Conservation (phyloP, 2,113 vertebrate species). For the Rynchops niger region DNA sequence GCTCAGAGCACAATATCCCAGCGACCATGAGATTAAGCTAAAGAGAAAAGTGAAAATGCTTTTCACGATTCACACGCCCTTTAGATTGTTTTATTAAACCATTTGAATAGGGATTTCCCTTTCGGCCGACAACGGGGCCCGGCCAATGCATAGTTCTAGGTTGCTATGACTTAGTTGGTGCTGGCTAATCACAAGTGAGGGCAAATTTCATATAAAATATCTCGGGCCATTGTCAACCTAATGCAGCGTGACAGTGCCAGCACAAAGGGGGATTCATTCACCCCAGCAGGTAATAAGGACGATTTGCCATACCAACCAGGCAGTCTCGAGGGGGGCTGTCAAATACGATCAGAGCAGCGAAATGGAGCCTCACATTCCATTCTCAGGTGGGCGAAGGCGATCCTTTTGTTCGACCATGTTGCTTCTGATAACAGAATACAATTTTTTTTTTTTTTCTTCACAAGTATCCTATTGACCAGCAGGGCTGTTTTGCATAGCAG, state of each 20-base stretch:
- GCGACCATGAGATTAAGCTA: slow-evolving; percentile 97
- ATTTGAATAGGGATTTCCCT: slow-evolving; percentile 97
- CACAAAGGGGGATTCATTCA: slow-evolving; percentile 95
- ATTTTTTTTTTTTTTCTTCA: not conserved
- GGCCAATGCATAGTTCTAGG: slow-evolving; percentile 94
- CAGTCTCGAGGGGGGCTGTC: slow-evolving; percentile 76
- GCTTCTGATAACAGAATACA: slow-evolving; percentile 72
- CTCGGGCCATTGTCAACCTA: slow-evolving; percentile 90
- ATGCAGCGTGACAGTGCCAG: slow-evolving; percentile 91
- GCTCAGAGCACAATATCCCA: slow-evolving; percentile 94
- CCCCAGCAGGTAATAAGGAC: slow-evolving; percentile 95
- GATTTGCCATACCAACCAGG: slow-evolving; percentile 84
- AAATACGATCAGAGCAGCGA: slow-evolving; percentile 73
- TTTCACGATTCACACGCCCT: slow-evolving; percentile 99
- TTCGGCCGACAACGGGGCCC: slow-evolving; percentile 88
- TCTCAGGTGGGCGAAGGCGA: slow-evolving; percentile 79
- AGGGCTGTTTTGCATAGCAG: not conserved
- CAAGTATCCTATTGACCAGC: not conserved
- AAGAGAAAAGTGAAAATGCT: slow-evolving; percentile 95
- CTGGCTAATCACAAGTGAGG: slow-evolving; percentile 96
- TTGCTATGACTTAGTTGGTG: slow-evolving; percentile 99
- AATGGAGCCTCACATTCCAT: slow-evolving; percentile 76
- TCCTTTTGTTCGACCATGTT: slow-evolving; percentile 67
- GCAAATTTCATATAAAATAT: slow-evolving; percentile 99
- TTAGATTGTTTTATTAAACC: slow-evolving; percentile 96